Base-by-base conservation (phyloP, 2,888 invertebrate species). In the Tetragonisca angustula region DNA sequence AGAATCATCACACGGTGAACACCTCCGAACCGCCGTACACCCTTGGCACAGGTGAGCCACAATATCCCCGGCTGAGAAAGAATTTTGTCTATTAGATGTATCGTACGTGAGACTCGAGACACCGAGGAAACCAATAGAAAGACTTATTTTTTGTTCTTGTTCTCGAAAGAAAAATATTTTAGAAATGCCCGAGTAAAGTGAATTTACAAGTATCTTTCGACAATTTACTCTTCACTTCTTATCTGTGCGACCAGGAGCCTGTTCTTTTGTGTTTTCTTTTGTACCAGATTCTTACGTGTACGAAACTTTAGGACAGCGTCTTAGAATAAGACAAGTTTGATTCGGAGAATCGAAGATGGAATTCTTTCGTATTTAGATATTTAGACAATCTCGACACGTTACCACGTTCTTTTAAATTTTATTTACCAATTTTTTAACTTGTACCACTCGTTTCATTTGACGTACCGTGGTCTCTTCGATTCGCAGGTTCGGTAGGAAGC, bases 1-100 rank as follows among this genome's bases (percentile, higher is more conserved):
- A 94, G 92, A 94, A 92, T 94, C 94, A 94, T 92, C 94, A 94
- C 89, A 91, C 94, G 90, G 92, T 94, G 87, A 94, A 93, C 94
- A 94, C 91, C 93, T 93, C 94, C 91, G 94, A 94, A 89, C 90
- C 94, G 88, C 92, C 94, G 77, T 94, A 94, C 84, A 94, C 94
- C 80, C 93, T 94, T 81, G 92, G 94, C 83, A 92, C 93, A 92
- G 94, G 94, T 94, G 90, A 89, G 89, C 56, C 52, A 61, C 27
- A 85, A 27, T 69, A 36, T 80, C 19, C 50, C 24, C 56, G 1
- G 36, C 4, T 21, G n/a, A 5, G 9, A 67, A 43, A n/a, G 21
- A 2, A 52, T 52, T 75, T 43, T 15, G 4, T 0, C 43, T 56
- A 6, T 13, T 15, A 43, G 9, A 5, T 0, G 1, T 2, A 11